Percentiles rank a stretch among this genome's conserved stretches.
Conservation (phyloP, 2,797 vertebrate species). For the Leucoraja ocellata region DNA sequence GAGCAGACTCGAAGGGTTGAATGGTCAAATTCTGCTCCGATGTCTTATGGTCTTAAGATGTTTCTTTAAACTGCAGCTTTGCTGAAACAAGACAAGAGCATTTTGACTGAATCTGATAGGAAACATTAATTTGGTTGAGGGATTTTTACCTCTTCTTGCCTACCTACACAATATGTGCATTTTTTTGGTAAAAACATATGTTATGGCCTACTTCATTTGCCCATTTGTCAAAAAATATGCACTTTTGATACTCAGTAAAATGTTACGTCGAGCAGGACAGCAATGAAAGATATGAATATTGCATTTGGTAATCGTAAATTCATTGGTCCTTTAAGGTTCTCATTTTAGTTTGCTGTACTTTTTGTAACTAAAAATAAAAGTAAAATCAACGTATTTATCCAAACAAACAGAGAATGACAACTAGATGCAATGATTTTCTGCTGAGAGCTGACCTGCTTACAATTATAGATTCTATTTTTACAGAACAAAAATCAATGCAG, state of each 20-base stretch:
- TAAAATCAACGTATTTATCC: not conserved
- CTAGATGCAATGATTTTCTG: not conserved
- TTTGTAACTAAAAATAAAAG: not conserved
- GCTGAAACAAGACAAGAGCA: not conserved
- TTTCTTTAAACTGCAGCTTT: not conserved
- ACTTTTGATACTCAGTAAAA: not conserved
- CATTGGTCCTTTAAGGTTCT: not conserved
- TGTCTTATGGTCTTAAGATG: not conserved
- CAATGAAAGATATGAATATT: not conserved
- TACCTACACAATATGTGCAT: no score
- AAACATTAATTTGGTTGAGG: not conserved
- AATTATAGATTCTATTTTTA: not conserved
- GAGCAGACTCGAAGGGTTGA: no score
- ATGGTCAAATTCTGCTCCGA: no score
- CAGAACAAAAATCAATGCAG: not conserved
- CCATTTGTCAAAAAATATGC: not conserved
- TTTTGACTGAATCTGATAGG: not conserved
- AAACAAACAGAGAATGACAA: not conserved
- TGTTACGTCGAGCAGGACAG: not conserved
- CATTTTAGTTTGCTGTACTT: not conserved
- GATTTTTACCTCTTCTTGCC: not conserved
- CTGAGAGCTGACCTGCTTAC: not conserved
- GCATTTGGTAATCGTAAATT: not conserved
- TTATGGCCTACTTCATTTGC: not conserved
- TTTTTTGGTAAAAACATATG: no score